Conservation (phyloP, 2,888 invertebrate genomes). For the Lysandra coridon region DNA sequence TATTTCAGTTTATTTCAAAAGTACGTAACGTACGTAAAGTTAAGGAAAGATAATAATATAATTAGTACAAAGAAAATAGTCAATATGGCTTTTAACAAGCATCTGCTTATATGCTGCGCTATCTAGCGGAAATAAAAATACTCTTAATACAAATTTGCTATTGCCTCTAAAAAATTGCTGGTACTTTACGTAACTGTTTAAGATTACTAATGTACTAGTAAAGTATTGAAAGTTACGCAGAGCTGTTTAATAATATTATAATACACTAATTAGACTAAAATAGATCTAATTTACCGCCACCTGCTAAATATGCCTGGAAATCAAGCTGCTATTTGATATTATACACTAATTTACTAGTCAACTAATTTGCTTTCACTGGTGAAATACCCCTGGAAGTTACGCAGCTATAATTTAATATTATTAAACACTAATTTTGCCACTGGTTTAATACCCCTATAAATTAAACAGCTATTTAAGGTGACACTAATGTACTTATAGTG, state of each 20-base stretch:
- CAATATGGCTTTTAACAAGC: too few species aligned
- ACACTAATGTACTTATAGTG: not conserved
- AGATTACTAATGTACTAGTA: not conserved
- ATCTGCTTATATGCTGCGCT: too few species aligned
- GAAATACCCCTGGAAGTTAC: not conserved
- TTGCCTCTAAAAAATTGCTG: not conserved
- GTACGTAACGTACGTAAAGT: too few species aligned
- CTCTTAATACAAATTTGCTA: not conserved
- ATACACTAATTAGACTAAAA: too few species aligned
- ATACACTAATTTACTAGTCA: not conserved
- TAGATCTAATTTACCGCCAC: too few species aligned
- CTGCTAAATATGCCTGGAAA: too few species aligned
- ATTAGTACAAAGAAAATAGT: too few species aligned
- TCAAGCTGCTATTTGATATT: conserved; percentile 27
- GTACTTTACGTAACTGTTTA: not conserved
- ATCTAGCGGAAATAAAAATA: not conserved
- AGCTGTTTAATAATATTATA: too few species aligned
- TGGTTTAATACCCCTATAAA: not conserved
- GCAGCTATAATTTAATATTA: not conserved
- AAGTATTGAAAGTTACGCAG: conserved; percentile 13
- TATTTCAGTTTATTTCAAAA: too few species aligned
- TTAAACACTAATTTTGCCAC: not conserved
- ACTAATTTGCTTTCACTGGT: not conserved
- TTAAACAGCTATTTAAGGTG: not conserved
- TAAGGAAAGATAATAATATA: too few species aligned